These are phyloP conservation scores for Pegoplata infirma DNA, from an alignment of 2,888 invertebrate species.

Conservation along the genomic window DNA sequence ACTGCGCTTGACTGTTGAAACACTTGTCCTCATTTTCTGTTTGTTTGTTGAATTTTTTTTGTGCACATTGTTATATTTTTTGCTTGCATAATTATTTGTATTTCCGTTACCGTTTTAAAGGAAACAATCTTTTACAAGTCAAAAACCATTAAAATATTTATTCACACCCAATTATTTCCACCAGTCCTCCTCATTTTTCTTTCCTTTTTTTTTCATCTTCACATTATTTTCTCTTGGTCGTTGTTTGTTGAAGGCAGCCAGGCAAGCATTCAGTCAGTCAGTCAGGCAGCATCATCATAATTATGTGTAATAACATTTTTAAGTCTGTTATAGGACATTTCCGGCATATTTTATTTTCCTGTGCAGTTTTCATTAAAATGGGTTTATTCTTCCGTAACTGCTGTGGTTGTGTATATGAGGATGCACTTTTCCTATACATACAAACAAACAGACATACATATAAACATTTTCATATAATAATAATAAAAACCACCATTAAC, in stretches of 20 bases:
- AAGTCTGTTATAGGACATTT: slow-evolving; percentile 45
- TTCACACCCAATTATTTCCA: slow-evolving; percentile 25
- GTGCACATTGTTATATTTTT: background rate
- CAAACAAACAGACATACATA: too few species aligned
- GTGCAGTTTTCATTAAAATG: background rate
- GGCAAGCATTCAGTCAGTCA: too few species aligned
- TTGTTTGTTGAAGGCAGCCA: background rate
- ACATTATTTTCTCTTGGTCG: background rate
- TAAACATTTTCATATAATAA: too few species aligned
- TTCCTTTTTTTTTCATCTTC: background rate
- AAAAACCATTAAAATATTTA: slow-evolving; percentile 22
- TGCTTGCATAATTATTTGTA: slow-evolving; percentile 6
- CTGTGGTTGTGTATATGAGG: background rate
- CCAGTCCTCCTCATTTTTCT: too few species aligned
- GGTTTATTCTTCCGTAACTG: background rate
- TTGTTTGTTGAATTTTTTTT: too few species aligned
- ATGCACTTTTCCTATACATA: background rate
- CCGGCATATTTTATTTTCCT: slow-evolving; percentile 19
- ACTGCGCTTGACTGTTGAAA: too few species aligned
- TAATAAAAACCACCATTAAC: background rate
- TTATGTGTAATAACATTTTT: slow-evolving; percentile 45
- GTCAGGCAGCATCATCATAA: too few species aligned
- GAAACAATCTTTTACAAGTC: slow-evolving; percentile 21
- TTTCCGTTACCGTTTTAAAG: slow-evolving; percentile 13
- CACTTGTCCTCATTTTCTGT: too few species aligned